Evolutionary conservation across 2,888 invertebrate species (phyloP), one percentile per base, ranked within the genome.

Genomic region (Tenthredo mesomela): DNA sequence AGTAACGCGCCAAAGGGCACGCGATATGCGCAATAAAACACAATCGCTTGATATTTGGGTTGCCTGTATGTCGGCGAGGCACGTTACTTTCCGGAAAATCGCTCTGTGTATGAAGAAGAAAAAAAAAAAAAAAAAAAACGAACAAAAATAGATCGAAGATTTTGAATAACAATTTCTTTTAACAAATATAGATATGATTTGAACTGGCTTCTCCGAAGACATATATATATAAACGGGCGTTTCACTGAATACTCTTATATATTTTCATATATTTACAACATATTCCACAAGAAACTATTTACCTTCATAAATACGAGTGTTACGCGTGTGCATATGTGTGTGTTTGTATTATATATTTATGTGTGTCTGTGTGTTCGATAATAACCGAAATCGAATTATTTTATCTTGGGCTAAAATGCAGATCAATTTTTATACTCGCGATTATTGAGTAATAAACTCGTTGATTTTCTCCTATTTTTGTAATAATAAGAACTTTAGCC

Each of bases 211-310:
- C 82, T 70, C 29, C 70, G 47, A 43, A 29, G 70, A 65, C 54
- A n/a, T 54, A 18, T 54, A n/a, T 54, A n/a, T 54, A n/a, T 54
- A 37, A 73, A 73, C 37, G 29, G n/a, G 43, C 67, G 25, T 82
- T 82, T 82, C 82, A 50, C 67, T 70, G 82, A 47, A 82, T 82
- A 82, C 82, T 67, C 82, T 67, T 70, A 50, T 82, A 82, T 82
- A 82, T 82, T 82, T 82, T 82, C 82, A 37, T 82, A 89, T 92
- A 91, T 92, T 90, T 91, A 92, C 91, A 91, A 91, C 90, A 87
- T 87, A 67, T 88, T 87, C 85, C 89, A 87, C 88, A 89, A 86
- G 86, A 87, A 87, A 85, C 85, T 85, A 87, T 87, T 87, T 87
- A 87, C 87, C 87, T 88, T 88, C 88, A 90, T 90, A 90, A 91